Evolutionary conservation across 23 tunicate genomes (phyloP), one percentile per base, ranked within the genome.

Genomic region (Styela plicata): DNA sequence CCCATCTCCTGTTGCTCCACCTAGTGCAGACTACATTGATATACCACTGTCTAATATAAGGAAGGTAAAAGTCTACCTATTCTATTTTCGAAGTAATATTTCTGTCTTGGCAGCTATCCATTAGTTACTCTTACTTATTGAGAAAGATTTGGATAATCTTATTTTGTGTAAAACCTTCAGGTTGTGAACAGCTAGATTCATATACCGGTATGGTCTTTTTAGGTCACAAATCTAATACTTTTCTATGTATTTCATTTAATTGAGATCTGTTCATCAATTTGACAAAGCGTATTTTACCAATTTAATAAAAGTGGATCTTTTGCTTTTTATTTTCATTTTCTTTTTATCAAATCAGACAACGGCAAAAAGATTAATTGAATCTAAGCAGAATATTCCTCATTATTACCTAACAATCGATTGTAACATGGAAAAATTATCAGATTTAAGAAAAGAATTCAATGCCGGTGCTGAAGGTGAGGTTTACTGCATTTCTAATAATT

Each of bases 341-440:
- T 30, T 80, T 33, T 7, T 22, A 16, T 44, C 5, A 18, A 2
- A 5, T 20, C 28, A 93, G 98, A 86, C 90, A 19, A 87, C 83
- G 1, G 99, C 99, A 3, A 85, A 91, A 33, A 83, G 99, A 16
- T 71, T 96, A 32, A 33, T 68, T 5, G 97, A 96, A 68, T 96
- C 99, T 17, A 96, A 96, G 70, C 94, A 91, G 52, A 87, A 89
- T 30, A 82, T 96, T 29, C 99, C 99, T 0, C 99, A 96, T 69
- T 92, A 96, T 69, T 96, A 96, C 73, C 73, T 92, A 16, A 83
- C 99, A 23, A 74, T 91, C 21, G 96, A 91, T 82, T 83, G 95
- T 23, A 80, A 87, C 31, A 85, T 96, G 89, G 99, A 87, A 71
- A 88, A 88, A 34, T 80, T 83, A 7, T 1, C 82, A 31, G 78